These are phyloP conservation scores for Microtus montanus DNA, from an alignment of 2,113 vertebrate species.

Conservation along the genomic window DNA sequence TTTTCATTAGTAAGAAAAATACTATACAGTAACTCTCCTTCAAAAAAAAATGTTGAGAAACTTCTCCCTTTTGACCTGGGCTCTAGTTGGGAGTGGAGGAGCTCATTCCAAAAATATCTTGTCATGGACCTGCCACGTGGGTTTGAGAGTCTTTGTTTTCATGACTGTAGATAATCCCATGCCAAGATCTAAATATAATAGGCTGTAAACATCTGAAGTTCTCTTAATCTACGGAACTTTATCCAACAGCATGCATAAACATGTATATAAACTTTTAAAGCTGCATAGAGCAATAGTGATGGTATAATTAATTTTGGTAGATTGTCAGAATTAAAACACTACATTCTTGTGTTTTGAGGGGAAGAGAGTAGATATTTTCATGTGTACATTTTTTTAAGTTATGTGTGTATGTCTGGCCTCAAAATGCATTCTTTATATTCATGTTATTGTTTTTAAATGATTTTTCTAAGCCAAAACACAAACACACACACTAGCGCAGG, in stretches of 20 bases:
- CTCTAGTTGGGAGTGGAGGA: neutral
- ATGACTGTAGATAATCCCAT: neutral
- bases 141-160: neutral
- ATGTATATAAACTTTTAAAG: conserved; percentile 19
- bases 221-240: neutral
- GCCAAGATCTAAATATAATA: conserved; percentile 23
- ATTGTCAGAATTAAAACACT: conserved; percentile 36
- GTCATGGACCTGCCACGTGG: neutral
- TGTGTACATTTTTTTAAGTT: conserved; percentile 39
- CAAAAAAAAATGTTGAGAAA: neutral
- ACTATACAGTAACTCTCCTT: neutral
- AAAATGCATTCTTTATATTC: neutral
- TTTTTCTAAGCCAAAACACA: neutral
- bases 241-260: neutral
- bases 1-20: neutral
- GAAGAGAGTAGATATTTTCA: neutral
- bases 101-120: conserved; percentile 11
- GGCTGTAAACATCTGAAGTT: neutral
- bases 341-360: neutral
- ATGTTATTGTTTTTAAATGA: neutral
- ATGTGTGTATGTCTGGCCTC: neutral
- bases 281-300: conserved; percentile 11
- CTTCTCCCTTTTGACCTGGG: conserved; percentile 11
- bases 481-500: neutral
- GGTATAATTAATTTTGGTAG: neutral